Conservation (phyloP, 92 coral and sea anemone genomes). For the Pocillopora meandrina region DNA sequence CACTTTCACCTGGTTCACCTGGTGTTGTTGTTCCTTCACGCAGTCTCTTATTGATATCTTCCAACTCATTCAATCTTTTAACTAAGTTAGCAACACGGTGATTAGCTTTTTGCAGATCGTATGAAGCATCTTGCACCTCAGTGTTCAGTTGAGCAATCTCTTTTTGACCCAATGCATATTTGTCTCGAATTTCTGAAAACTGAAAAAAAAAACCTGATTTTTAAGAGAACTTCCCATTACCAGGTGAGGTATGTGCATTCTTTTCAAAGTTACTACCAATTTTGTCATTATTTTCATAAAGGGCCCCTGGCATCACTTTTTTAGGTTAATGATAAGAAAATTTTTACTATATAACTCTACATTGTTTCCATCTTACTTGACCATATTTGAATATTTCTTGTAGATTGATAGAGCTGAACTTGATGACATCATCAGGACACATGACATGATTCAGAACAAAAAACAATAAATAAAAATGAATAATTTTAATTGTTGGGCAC, state of each 20-base stretch:
- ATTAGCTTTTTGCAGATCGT: slow-evolving; percentile 93
- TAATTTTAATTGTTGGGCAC: too few relatives aligned
- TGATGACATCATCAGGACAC: too few relatives aligned
- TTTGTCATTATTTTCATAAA: neutral
- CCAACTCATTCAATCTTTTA: slow-evolving; percentile 89
- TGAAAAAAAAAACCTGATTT: slow-evolving; percentile 12
- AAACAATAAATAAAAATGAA: too few relatives aligned
- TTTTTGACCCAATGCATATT: slow-evolving; percentile 88
- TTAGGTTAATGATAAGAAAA: too few relatives aligned
- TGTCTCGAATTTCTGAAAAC: slow-evolving; percentile 97
- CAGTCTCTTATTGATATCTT: slow-evolving; percentile 73
- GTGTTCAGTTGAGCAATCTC: slow-evolving; percentile 74
- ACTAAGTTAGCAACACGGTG: slow-evolving; percentile 94
- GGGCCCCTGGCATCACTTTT: neutral
- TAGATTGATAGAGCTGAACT: too few relatives aligned
- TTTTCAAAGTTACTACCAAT: too few relatives aligned
- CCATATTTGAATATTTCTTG: too few relatives aligned
- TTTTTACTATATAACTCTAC: too few relatives aligned
- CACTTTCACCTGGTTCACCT: slow-evolving; percentile 61
- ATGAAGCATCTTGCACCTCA: slow-evolving; percentile 89
- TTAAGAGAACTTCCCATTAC: neutral
- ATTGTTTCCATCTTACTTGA: too few relatives aligned
- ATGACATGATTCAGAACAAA: too few relatives aligned
- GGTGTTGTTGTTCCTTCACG: slow-evolving; percentile 79
- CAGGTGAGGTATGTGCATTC: too few relatives aligned